phyloP scores from a whole-genome alignment of 2,113 vertebrate species.

The Monopterus albus region DNA sequence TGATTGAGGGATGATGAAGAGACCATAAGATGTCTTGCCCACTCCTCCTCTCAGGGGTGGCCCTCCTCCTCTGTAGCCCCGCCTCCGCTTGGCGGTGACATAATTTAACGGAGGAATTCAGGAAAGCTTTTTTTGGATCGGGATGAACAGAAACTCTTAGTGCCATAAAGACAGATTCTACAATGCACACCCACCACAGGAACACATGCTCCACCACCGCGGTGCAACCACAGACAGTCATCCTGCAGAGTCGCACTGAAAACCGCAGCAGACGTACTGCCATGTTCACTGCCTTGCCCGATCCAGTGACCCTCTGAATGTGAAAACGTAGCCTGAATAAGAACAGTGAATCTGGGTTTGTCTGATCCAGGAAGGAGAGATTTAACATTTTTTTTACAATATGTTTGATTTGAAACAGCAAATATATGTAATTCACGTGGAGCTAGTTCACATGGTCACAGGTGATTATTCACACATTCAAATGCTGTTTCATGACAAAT shows the following conservation, averaged over 20 bases:
- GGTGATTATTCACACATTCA: no score
- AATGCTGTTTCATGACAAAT: no score
- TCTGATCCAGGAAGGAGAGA: no score
- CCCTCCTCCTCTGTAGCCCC: conserved; percentile 12
- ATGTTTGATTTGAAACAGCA: no score
- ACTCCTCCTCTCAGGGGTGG: conserved; percentile 57
- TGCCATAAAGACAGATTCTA: not conserved
- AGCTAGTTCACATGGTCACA: no score
- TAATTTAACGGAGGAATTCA: conserved; percentile 43
- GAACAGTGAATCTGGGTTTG: no score
- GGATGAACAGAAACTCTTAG: conserved; percentile 24
- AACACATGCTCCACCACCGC: conserved; percentile 34
- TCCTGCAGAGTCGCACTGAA: not conserved
- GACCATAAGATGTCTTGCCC: conserved; percentile 1
- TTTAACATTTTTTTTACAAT: no score
- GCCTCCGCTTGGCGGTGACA: conserved; percentile 11
- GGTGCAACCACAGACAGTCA: conserved; percentile 24
- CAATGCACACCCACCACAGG: conserved; percentile 41
- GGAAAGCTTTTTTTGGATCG: conserved; percentile 26
- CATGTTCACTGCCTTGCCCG: no score
- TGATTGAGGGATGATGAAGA: conserved; percentile 53
- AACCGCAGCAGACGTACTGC: conserved; percentile 13
- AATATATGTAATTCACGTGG: no score
- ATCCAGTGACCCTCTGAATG: no score
- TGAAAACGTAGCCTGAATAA: no score